A percentile compares a stretch with the other conserved stretches of the same genome.
These are phyloP conservation scores for Drosophila koepferae DNA, from an alignment of 2,888 invertebrate species.

Conservation along the genomic window DNA sequence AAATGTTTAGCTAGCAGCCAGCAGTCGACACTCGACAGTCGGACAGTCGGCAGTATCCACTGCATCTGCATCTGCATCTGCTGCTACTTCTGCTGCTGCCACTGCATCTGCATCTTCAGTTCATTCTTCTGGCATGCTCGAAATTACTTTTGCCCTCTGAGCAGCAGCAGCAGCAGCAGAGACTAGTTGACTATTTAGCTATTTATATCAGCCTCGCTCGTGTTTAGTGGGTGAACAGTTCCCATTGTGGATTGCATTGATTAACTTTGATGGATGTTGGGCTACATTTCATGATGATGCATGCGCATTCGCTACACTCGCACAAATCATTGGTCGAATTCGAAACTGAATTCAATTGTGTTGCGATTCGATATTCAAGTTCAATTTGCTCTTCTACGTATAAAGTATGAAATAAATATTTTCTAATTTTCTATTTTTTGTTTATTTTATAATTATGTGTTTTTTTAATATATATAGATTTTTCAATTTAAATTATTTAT, in stretches of 20 bases:
- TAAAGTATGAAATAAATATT: no score
- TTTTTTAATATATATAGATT: no score
- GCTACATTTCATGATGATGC: conserved; percentile 20
- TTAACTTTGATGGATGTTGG: conserved; percentile 24
- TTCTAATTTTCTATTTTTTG: no score
- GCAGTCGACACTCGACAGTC: background rate
- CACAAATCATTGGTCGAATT: background rate
- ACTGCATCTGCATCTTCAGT: background rate
- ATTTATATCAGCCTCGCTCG: conserved; percentile 34
- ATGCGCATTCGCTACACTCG: conserved; percentile 2
- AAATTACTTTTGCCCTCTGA: conserved; percentile 27
- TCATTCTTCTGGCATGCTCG: conserved; percentile 21
- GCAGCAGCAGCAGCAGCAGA: conserved; percentile 2
- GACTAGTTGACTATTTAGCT: conserved; percentile 34
- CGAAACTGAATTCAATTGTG: background rate
- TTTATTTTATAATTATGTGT: no score
- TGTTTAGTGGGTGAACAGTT: conserved; percentile 41
- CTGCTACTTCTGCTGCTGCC: background rate
- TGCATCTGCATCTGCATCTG: background rate
- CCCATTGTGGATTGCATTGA: conserved; percentile 32
- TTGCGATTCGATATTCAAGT: no score
- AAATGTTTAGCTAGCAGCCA: conserved; percentile 46
- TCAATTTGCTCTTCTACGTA: no score
- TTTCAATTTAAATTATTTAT: no score
- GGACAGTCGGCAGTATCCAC: background rate